These are phyloP conservation scores for Murina feae DNA, from an alignment of 2,113 vertebrate genomes.

Conservation along the genomic window DNA sequence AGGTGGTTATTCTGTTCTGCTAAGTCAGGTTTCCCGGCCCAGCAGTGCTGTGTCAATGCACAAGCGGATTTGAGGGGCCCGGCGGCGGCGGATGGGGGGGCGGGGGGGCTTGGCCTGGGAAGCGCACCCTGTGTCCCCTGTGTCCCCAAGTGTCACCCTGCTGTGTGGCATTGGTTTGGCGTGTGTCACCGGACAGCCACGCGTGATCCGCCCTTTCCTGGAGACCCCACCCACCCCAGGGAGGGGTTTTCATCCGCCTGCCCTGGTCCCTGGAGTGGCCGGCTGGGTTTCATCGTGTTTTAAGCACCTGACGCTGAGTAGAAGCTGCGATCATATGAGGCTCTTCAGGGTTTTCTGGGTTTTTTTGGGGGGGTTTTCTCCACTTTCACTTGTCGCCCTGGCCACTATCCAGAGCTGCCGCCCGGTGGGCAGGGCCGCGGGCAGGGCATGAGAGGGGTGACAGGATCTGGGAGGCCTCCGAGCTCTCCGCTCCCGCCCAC, in stretches of 20 bases:
- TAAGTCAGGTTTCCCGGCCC: rapidly evolving
- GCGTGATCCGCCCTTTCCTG: rapidly evolving
- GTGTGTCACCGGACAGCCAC: not conserved
- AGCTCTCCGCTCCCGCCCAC: not conserved
- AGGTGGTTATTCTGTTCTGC: not conserved
- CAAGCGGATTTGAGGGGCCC: rapidly evolving
- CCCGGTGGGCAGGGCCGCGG: rapidly evolving
- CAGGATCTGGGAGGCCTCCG: not conserved
- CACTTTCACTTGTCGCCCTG: rapidly evolving
- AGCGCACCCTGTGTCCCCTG: too few species aligned
- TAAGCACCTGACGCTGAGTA: rapidly evolving
- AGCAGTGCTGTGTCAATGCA: rapidly evolving
- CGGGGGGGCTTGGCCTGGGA: not conserved
- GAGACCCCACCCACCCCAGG: rapidly evolving
- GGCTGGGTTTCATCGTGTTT: not conserved
- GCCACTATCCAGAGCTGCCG: not conserved
- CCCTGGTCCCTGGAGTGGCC: rapidly evolving
- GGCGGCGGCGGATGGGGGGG: too few species aligned
- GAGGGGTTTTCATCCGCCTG: not conserved
- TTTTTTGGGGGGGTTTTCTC: not conserved
- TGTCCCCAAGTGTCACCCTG: not conserved
- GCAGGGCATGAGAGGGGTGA: rapidly evolving
- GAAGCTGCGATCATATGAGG: rapidly evolving
- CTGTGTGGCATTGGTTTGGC: not conserved
- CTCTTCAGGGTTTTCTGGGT: not conserved